phyloP scores from a whole-genome alignment of 2,113 vertebrate genomes.

The Oxyura jamaicensis region DNA sequence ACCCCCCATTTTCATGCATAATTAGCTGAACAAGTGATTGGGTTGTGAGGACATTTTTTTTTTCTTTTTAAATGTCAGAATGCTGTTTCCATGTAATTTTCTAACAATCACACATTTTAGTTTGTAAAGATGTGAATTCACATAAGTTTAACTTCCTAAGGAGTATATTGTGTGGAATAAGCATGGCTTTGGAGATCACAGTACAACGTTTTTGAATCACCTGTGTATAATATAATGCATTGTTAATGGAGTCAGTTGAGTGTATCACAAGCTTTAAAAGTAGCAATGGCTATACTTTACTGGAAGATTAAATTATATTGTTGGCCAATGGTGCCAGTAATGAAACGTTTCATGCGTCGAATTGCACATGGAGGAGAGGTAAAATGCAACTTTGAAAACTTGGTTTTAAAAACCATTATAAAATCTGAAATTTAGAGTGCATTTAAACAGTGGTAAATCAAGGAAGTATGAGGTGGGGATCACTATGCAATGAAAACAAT shows the following conservation, averaged over 20 bases:
- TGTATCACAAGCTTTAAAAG: background rate
- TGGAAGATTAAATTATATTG: background rate
- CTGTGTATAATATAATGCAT: background rate
- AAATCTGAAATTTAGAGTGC: background rate
- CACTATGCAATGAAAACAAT: constrained; percentile 12
- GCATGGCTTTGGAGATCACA: background rate
- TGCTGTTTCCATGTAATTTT: background rate
- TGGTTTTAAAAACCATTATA: background rate
- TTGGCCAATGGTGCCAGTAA: background rate
- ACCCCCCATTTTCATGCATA: background rate
- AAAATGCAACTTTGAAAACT: background rate
- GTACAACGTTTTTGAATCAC: background rate
- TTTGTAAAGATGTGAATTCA: background rate
- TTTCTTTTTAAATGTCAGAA: background rate
- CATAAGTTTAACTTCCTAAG: background rate
- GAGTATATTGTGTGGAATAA: background rate
- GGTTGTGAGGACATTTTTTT: background rate
- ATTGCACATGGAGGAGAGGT: background rate
- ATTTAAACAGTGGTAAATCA: constrained; percentile 30
- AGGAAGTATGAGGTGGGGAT: background rate
- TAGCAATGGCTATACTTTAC: background rate
- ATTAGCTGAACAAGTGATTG: background rate
- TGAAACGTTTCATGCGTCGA: background rate
- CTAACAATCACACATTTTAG: background rate
- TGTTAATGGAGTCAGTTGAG: background rate